Evolutionary conservation across 2,113 vertebrate species (phyloP).

Genomic region (Tyto alba): DNA sequence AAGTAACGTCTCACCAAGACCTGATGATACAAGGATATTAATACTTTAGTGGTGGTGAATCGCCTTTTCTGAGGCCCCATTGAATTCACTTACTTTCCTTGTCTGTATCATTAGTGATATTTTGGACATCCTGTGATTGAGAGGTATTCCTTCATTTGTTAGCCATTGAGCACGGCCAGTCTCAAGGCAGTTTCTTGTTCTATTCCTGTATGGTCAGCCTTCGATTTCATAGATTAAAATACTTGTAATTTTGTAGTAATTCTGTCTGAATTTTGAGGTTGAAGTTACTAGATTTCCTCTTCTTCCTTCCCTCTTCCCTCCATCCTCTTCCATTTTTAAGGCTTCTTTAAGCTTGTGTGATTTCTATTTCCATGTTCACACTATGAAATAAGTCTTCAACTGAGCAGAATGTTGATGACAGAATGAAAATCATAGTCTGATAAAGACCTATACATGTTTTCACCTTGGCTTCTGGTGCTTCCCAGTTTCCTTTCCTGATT

Average conservation of each 20-base stretch:
- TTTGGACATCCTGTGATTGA: not conserved
- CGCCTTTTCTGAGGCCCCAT: not conserved
- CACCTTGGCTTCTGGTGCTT: not conserved
- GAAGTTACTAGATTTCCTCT: not conserved
- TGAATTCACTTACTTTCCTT: not conserved
- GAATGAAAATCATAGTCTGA: not conserved
- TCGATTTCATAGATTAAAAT: not conserved
- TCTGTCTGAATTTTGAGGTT: not conserved
- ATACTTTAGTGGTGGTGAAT: not conserved
- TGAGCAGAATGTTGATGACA: not conserved
- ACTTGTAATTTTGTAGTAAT: not conserved
- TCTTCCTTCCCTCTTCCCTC: not conserved
- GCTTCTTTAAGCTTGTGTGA: not conserved
- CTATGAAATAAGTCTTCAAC: not conserved
- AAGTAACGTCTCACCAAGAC: not conserved
- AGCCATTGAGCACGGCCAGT: not conserved
- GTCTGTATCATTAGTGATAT: not conserved
- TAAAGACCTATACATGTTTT: not conserved
- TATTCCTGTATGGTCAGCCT: not conserved
- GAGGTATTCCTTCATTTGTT: not conserved
- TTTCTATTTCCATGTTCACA: not conserved
- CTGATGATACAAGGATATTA: no score
- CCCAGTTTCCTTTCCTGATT: not conserved
- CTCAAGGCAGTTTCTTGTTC: not conserved
- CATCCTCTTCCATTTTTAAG: not conserved